Conservation (phyloP, 2,888 invertebrate genomes). For the Netelia virgata region DNA sequence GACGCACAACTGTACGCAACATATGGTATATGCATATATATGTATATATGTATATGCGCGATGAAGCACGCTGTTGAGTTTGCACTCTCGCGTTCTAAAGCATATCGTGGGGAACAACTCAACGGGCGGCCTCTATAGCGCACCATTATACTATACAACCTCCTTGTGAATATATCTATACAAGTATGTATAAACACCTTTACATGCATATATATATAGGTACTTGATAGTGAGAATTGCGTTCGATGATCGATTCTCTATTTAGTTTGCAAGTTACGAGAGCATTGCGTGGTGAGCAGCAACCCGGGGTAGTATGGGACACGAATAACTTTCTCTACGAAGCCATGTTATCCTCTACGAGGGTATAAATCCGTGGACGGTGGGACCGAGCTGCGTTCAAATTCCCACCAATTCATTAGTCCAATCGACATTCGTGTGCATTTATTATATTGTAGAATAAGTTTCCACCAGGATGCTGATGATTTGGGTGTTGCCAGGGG, state of each 20-base stretch:
- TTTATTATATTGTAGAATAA: no score
- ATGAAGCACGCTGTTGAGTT: slow-evolving; percentile 25
- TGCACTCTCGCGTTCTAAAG: slow-evolving; percentile 38
- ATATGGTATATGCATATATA: slow-evolving; percentile 6
- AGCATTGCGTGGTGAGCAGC: slow-evolving; percentile 15
- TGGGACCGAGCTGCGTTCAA: no score
- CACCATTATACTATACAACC: not conserved
- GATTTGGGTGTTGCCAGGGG: no score
- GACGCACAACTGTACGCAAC: slow-evolving; percentile 8
- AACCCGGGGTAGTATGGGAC: slow-evolving; percentile 17
- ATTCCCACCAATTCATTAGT: no score
- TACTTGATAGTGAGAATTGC: slow-evolving; percentile 20
- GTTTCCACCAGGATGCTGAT: no score
- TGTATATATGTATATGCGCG: not conserved
- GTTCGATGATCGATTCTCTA: slow-evolving; percentile 40
- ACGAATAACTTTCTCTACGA: not conserved
- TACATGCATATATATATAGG: slow-evolving; percentile 2
- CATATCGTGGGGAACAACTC: not conserved
- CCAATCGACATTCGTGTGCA: no score
- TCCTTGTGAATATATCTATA: not conserved
- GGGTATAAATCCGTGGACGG: no score
- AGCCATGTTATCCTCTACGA: not conserved
- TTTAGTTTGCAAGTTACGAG: slow-evolving; percentile 37
- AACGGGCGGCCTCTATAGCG: not conserved
- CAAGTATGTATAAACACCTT: slow-evolving; percentile 9